Conservation (phyloP, 2,113 vertebrate genomes). For the Epinephelus fuscoguttatus region DNA sequence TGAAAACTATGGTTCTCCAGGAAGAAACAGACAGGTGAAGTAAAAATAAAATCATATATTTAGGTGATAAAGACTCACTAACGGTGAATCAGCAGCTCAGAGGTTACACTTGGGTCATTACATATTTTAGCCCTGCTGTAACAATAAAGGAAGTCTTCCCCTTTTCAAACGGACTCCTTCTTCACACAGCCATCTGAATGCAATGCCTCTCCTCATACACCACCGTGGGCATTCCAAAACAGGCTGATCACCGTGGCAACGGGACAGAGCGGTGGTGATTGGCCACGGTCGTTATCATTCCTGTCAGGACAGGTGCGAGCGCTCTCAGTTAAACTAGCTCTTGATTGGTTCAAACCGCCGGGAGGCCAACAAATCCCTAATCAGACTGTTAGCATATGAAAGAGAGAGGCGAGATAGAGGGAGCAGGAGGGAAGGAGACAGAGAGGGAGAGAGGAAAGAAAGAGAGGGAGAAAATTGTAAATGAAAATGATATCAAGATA, state of each 20-base stretch:
- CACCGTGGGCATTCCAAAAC: constrained; percentile 58
- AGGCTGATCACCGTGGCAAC: constrained; percentile 62
- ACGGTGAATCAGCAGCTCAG: neutral
- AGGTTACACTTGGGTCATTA: neutral
- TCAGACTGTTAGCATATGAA: constrained; percentile 69
- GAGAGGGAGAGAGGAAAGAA: neutral
- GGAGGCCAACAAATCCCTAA: constrained; percentile 77
- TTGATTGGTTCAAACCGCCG: constrained; percentile 79
- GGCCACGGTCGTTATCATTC: constrained; percentile 76
- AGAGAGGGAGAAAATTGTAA: constrained; percentile 31
- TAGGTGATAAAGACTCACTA: neutral
- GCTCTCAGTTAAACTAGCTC: constrained; percentile 66
- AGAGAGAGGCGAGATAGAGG: constrained; percentile 37
- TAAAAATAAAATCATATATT: neutral
- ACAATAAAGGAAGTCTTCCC: neutral
- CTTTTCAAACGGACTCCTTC: neutral
- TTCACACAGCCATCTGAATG: constrained; percentile 47
- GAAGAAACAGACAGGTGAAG: neutral
- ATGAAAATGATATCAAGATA: constrained; percentile 57
- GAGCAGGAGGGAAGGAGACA: constrained; percentile 23
- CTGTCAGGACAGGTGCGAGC: constrained; percentile 79
- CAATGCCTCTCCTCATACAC: constrained; percentile 6
- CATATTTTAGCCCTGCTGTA: neutral
- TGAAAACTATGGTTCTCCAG: neutral
- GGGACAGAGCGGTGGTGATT: constrained; percentile 48